These are phyloP conservation scores for Ramphastos sulfuratus DNA, from an alignment of 2,113 vertebrate species.

Conservation along the genomic window DNA sequence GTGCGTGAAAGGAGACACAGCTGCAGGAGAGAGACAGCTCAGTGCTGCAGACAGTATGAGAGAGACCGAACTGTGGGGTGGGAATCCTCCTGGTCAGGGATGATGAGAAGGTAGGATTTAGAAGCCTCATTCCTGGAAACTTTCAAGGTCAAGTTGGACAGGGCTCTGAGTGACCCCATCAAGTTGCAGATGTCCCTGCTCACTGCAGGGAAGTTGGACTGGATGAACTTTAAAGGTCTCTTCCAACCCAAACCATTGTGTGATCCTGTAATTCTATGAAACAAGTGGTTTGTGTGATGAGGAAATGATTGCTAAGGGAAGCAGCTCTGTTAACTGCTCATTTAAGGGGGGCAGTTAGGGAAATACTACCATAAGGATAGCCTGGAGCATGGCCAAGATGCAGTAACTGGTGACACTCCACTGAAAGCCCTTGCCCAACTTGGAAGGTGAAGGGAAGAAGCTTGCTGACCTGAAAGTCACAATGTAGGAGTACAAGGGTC, in stretches of 20 bases:
- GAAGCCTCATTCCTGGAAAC: not conserved
- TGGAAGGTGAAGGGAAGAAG: not conserved
- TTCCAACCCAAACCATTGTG: too few relatives aligned
- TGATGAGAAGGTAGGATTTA: not conserved
- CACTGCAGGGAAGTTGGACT: too few relatives aligned
- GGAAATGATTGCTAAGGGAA: not conserved
- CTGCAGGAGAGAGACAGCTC: not conserved
- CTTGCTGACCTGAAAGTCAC: not conserved
- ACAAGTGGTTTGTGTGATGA: rapidly evolving
- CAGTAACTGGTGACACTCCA: not conserved
- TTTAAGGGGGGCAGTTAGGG: not conserved
- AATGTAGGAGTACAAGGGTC: not conserved
- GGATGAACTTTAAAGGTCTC: too few relatives aligned
- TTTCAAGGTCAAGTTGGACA: too few relatives aligned
- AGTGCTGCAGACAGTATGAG: rapidly evolving
- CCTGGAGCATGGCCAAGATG: not conserved
- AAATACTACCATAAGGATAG: not conserved
- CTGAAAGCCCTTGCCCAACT: not conserved
- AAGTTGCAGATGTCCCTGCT: too few relatives aligned
- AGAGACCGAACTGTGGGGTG: rapidly evolving
- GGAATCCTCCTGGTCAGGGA: not conserved
- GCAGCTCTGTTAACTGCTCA: not conserved
- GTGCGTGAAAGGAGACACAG: not conserved
- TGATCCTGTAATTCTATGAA: not conserved
- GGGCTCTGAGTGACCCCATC: too few relatives aligned